These are phyloP conservation scores for Limnephilus rhombicus DNA, from an alignment of 2,888 invertebrate species.

Conservation along the genomic window DNA sequence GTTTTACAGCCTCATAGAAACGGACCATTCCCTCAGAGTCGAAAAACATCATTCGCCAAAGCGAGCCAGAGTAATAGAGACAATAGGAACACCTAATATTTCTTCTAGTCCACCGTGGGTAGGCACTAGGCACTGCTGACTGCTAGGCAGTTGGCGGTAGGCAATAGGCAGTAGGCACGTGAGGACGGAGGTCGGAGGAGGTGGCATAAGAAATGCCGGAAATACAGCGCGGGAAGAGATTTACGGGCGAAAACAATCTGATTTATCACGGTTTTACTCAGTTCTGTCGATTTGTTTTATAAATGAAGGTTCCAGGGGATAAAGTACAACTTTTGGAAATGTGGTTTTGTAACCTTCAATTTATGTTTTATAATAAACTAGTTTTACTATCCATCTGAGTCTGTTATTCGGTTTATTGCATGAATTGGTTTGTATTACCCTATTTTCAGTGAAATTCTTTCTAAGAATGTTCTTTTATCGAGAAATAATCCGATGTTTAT, in stretches of 20 bases:
- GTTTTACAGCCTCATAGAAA: background rate
- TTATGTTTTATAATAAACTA: background rate
- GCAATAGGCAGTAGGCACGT: background rate
- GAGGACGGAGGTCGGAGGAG: background rate
- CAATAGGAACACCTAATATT: background rate
- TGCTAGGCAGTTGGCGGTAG: background rate
- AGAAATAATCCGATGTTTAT: too few species aligned
- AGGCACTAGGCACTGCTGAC: background rate
- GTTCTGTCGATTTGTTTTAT: slow-evolving; percentile 8
- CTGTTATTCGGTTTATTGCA: too few species aligned
- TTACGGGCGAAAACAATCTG: slow-evolving; percentile 2
- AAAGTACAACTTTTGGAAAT: background rate
- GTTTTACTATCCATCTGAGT: too few species aligned
- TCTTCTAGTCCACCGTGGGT: background rate
- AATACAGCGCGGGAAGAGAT: background rate
- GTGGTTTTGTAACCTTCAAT: background rate
- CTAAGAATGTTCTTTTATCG: too few species aligned
- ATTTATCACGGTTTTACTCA: background rate
- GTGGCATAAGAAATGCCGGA: background rate
- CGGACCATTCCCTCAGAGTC: background rate
- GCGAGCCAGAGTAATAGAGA: background rate
- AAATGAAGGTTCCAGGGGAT: background rate
- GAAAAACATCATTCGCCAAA: background rate
- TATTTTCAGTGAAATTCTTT: too few species aligned
- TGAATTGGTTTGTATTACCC: too few species aligned